phyloP scores from a whole-genome alignment of 2,797 vertebrate genomes.

The Hybognathus amarus region DNA sequence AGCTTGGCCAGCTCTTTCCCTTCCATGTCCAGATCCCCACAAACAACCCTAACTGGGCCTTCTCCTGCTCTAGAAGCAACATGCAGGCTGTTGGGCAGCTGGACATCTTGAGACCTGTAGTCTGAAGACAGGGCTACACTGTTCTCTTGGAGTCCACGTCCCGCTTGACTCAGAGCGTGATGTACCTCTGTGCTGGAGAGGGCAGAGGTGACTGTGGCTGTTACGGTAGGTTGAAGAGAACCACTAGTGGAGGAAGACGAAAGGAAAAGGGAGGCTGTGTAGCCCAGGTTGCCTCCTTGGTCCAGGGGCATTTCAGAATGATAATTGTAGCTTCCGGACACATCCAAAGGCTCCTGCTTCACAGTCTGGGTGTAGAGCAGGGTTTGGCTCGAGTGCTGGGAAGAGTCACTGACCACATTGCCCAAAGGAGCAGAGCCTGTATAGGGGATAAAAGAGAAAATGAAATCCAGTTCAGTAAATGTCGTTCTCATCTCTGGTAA shows the following conservation, averaged over 20 bases:
- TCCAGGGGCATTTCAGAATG: slow-evolving; percentile 88
- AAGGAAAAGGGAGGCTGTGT: slow-evolving; percentile 81
- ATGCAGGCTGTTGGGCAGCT: slow-evolving; percentile 57
- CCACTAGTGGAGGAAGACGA: slow-evolving; percentile 75
- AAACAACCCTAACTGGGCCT: slow-evolving; percentile 82
- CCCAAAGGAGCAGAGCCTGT: slow-evolving; percentile 59
- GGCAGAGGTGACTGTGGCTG: slow-evolving; percentile 87
- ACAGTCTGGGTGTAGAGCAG: slow-evolving; percentile 74
- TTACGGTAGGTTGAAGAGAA: slow-evolving; percentile 80
- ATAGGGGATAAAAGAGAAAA: slow-evolving; percentile 19
- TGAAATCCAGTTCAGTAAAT: slow-evolving; percentile 25
- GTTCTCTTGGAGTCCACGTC: slow-evolving; percentile 62
- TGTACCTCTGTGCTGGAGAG: slow-evolving; percentile 80
- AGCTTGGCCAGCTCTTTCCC: slow-evolving; percentile 89
- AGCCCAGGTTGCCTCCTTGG: slow-evolving; percentile 86
- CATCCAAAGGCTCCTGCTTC: slow-evolving; percentile 95
- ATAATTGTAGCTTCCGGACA: slow-evolving; percentile 79
- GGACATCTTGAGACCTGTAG: slow-evolving; percentile 81
- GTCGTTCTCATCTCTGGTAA: slow-evolving; percentile 38
- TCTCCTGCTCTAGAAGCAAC: slow-evolving; percentile 43
- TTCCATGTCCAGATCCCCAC: slow-evolving; percentile 88
- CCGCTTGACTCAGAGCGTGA: slow-evolving; percentile 81
- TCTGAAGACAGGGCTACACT: slow-evolving; percentile 77
- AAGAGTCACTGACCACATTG: slow-evolving; percentile 56
- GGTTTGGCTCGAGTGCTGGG: slow-evolving; percentile 57